Evolutionary conservation across 2,113 vertebrate genomes (phyloP), one percentile per base, ranked within the genome.

Genomic region (Charadrius vociferus): DNA sequence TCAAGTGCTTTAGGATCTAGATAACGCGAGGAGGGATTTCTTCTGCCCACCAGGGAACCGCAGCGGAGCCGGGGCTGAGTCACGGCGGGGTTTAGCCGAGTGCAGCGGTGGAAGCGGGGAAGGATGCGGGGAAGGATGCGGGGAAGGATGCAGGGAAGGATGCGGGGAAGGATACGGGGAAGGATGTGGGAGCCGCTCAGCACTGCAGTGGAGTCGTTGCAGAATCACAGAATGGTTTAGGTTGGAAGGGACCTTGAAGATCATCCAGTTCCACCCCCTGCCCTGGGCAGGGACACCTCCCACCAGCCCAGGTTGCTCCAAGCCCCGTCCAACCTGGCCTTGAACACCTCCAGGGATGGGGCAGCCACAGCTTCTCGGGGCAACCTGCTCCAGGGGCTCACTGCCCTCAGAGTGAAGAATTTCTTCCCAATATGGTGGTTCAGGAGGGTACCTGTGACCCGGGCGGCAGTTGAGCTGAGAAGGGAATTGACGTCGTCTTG

Each of bases 1-100:
- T 96, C 87, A 6, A 96, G 93, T 29, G 95, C 95, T 93, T 82
- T 81, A 80, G 95, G 96, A 94, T 12, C 66, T 32, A 68, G 91
- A 75, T 89, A 81, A 88, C 24, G 3, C 0, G 30, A 24, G 88
- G 52, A 71, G 86, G 66, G 93, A 81, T 77, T 50, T 59, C 79
- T 88, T 2, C 81, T 86, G 49, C 86, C 41, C n/a, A 0, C 30
- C 41, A 0, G 75, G 75, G 93, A 90, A 23, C 22, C 2, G 6
- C 55, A 20, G 77, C 15, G 4, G 52, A n/a, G 72, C 72, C 4
- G 5, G 41, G 80, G 93, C 90, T 24, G 71, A 52, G 72, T 7
- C 36, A 0, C 4, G 27, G 23, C 0, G 0, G 27, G 79, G 67
- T 34, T 49, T 12, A 34, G 79, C 67, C 1, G 3, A 50, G 53